phyloP scores from a whole-genome alignment of 2,888 invertebrate genomes.

The Creontiades dilutus region DNA sequence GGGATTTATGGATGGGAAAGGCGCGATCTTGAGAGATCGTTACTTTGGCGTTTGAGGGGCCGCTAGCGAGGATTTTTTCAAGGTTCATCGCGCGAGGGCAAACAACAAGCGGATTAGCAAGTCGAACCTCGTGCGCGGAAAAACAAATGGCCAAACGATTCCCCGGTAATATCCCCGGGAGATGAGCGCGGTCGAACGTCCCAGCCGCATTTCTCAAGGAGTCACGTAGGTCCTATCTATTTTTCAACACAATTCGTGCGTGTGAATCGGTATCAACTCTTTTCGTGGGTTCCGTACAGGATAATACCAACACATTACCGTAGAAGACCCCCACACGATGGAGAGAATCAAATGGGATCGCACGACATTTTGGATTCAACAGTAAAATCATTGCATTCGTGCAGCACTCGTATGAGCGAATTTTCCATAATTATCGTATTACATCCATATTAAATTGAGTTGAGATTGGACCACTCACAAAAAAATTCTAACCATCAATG shows the following conservation, averaged over 20 bases:
- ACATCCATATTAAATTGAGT: too few species aligned
- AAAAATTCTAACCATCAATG: too few species aligned
- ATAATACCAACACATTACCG: too few species aligned
- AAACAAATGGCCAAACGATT: neutral
- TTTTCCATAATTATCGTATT: too few species aligned
- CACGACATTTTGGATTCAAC: too few species aligned
- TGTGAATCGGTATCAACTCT: neutral
- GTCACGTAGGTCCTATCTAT: constrained; percentile 4
- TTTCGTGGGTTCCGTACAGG: neutral
- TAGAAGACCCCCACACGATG: too few species aligned
- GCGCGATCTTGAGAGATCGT: constrained; percentile 32
- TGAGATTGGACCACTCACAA: too few species aligned
- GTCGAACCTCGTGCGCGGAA: constrained; percentile 37
- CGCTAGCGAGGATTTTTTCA: constrained; percentile 13
- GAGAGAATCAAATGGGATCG: too few species aligned
- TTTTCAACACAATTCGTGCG: neutral
- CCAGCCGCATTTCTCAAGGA: neutral
- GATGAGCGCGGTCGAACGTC: neutral
- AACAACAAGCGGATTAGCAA: constrained; percentile 52
- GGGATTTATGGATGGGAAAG: neutral
- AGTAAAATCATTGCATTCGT: too few species aligned
- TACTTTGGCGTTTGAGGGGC: neutral
- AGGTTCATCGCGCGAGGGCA: constrained; percentile 45
- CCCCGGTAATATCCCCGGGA: neutral
- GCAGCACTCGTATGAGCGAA: too few species aligned